Percentiles rank a stretch among this genome's conserved stretches.
phyloP scores from a whole-genome alignment of 1,140 invertebrate species.

The Hyles euphorbiae region DNA sequence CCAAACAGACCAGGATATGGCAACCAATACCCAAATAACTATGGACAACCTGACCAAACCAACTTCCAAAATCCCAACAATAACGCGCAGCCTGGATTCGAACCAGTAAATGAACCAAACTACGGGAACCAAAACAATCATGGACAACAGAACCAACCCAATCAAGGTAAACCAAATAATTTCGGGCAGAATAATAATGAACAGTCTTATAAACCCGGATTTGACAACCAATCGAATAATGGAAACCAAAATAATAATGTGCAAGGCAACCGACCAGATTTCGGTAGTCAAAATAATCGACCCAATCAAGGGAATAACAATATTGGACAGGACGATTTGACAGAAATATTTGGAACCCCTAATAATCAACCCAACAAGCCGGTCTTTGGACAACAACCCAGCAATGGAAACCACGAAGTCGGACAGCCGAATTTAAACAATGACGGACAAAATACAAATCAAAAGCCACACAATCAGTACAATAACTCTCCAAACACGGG shows the following conservation, averaged over 20 bases:
- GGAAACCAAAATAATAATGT: constrained; percentile 1
- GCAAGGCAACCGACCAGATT: neutral
- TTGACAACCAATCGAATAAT: neutral
- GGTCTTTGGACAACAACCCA: neutral
- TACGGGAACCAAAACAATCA: constrained; percentile 3
- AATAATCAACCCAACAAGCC: no score
- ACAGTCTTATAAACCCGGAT: neutral
- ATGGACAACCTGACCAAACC: constrained; percentile 2
- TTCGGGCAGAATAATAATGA: neutral
- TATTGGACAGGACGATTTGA: no score
- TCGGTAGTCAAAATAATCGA: neutral
- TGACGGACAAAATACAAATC: neutral
- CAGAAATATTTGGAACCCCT: no score
- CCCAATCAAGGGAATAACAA: no score
- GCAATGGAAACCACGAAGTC: constrained; percentile 2
- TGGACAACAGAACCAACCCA: constrained; percentile 2
- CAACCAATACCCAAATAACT: constrained; percentile 12
- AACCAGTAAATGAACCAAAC: constrained; percentile 3
- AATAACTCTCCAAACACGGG: neutral
- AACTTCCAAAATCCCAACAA: neutral
- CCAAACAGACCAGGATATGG: neutral
- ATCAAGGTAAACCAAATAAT: constrained; percentile 6
- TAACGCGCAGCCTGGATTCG: neutral
- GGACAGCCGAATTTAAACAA: neutral
- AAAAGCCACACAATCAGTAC: neutral